Evolutionary conservation across 2,888 invertebrate genomes (phyloP).

Genomic region (Polia nebulosa): DNA sequence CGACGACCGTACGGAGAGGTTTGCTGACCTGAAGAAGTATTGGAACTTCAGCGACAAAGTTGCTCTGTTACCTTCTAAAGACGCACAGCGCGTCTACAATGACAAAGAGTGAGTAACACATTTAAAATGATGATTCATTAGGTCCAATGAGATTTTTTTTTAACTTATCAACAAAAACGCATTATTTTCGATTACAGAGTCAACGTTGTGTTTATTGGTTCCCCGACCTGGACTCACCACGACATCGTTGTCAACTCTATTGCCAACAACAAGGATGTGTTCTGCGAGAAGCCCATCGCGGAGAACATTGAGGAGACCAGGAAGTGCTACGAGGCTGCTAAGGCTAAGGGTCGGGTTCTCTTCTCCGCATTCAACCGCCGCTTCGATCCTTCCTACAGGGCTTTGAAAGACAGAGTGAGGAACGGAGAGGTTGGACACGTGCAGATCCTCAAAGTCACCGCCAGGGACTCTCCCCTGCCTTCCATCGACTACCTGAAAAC

Average conservation of each 20-base stretch:
- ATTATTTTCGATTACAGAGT: slow-evolving; percentile 53
- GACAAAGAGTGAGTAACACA: slow-evolving; percentile 90
- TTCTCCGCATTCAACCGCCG: slow-evolving; percentile 93
- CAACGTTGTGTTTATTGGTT: slow-evolving; percentile 88
- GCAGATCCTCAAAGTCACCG: slow-evolving; percentile 92
- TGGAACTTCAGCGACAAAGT: slow-evolving; percentile 88
- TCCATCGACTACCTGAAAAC: slow-evolving; percentile 91
- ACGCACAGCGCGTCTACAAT: slow-evolving; percentile 86
- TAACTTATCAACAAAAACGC: neutral
- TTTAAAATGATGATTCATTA: too few relatives aligned
- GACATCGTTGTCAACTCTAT: slow-evolving; percentile 89
- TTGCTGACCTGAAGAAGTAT: slow-evolving; percentile 84
- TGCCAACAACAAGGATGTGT: slow-evolving; percentile 91
- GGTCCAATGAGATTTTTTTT: neutral
- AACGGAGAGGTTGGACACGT: slow-evolving; percentile 92
- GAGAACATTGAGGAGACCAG: slow-evolving; percentile 88
- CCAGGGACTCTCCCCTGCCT: slow-evolving; percentile 93
- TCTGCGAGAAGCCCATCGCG: slow-evolving; percentile 93
- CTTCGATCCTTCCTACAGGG: slow-evolving; percentile 92
- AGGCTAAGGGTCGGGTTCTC: slow-evolving; percentile 88
- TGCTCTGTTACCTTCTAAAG: slow-evolving; percentile 85
- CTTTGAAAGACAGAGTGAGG: slow-evolving; percentile 87
- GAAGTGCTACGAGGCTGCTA: slow-evolving; percentile 91
- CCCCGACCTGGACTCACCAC: slow-evolving; percentile 92
- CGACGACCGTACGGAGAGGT: slow-evolving; percentile 87